These are phyloP conservation scores for Dromius quadrimaculatus DNA, from an alignment of 2,888 invertebrate species.

Conservation along the genomic window DNA sequence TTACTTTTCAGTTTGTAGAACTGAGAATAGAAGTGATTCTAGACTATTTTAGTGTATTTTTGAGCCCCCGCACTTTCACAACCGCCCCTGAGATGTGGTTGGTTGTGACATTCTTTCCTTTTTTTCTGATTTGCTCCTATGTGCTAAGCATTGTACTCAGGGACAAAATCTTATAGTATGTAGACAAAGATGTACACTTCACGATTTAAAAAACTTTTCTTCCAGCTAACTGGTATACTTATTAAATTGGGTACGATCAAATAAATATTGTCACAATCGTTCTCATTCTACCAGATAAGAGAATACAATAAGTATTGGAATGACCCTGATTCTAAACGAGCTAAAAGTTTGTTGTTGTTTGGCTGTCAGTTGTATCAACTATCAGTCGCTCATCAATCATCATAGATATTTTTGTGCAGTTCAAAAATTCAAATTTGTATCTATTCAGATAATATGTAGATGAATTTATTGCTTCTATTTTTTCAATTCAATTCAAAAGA, in stretches of 20 bases:
- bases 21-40: conserved; percentile 44
- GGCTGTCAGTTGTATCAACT: too few relatives aligned
- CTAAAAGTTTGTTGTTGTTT: too few relatives aligned
- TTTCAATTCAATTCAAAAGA: too few relatives aligned
- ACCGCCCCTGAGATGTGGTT: conserved; percentile 54
- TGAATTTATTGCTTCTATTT: too few relatives aligned
- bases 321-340: too few relatives aligned
- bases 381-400: too few relatives aligned
- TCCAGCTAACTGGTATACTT: conserved; percentile 32
- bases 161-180: conserved; percentile 32
- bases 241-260: conserved; percentile 46
- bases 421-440: too few relatives aligned
- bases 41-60: conserved; percentile 47
- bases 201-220: conserved; percentile 39
- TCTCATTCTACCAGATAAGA: conserved; percentile 47
- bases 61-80: conserved; percentile 54
- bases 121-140: conserved; percentile 45
- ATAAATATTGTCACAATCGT: conserved; percentile 52
- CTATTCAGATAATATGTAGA: too few relatives aligned
- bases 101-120: conserved; percentile 52
- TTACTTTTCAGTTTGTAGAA: conserved; percentile 18
- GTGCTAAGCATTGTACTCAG: conserved; percentile 31
- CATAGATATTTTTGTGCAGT: too few relatives aligned
- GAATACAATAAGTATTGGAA: too few relatives aligned
- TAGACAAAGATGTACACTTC: conserved; percentile 29